These are phyloP conservation scores for Heterotis niloticus DNA, from an alignment of 2,113 vertebrate species.

Conservation along the genomic window DNA sequence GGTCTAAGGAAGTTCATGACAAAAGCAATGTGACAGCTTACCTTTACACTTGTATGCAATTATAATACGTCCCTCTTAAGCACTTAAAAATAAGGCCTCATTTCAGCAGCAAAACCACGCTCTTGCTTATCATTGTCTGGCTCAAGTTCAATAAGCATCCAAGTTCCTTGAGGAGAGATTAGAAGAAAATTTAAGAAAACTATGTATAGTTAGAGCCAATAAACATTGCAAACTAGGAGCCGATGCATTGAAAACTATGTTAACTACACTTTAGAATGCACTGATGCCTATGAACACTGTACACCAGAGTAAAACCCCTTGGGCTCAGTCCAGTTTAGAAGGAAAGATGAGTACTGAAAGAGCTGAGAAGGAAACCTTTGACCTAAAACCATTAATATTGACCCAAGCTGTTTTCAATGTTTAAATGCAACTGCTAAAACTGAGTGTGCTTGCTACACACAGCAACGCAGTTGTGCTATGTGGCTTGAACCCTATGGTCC, in stretches of 20 bases:
- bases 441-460: no score
- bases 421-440: not conserved
- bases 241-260: not conserved
- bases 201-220: not conserved
- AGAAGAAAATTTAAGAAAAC: not conserved
- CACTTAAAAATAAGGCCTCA: constrained; percentile 21
- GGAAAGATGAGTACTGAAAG: not conserved
- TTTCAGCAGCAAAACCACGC: constrained; percentile 17
- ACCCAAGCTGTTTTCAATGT: constrained; percentile 15
- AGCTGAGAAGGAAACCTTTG: constrained; percentile 11
- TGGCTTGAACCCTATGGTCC: not conserved
- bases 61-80: constrained; percentile 20
- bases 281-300: not conserved
- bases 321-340: not conserved
- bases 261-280: not conserved
- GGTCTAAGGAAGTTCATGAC: constrained; percentile 11
- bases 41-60: constrained; percentile 13
- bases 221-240: not conserved
- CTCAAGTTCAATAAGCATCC: not conserved
- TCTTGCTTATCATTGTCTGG: not conserved
- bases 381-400: constrained; percentile 14
- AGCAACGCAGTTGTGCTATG: no score
- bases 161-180: not conserved
- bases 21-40: not conserved
- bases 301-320: not conserved